A percentile compares a stretch with the other conserved stretches of the same genome.
These are phyloP conservation scores for Leptopilina clavipes DNA, from an alignment of 1,140 invertebrate genomes.

Conservation along the genomic window DNA sequence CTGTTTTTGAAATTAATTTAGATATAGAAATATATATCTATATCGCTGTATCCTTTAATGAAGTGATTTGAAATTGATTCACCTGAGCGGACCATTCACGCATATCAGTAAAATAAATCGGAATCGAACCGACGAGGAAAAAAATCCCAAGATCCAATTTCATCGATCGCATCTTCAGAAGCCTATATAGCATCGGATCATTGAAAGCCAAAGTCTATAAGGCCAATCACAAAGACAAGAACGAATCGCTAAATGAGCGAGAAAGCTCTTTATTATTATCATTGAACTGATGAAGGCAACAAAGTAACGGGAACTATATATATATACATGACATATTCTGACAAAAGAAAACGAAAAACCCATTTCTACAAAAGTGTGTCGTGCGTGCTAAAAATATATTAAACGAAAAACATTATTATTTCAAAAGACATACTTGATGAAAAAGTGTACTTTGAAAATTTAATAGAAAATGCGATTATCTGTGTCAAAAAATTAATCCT, in stretches of 20 bases:
- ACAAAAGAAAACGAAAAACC: no score
- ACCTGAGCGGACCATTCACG: conserved; percentile 6
- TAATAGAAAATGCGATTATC: no score
- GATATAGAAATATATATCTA: neutral
- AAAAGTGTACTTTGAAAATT: no score
- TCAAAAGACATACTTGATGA: no score
- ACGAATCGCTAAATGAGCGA: conserved; percentile 15
- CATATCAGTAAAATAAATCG: conserved; percentile 15
- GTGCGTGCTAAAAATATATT: no score
- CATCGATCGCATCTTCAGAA: conserved; percentile 29
- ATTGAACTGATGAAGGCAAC: neutral
- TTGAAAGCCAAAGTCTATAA: neutral
- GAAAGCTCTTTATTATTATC: conserved; percentile 31
- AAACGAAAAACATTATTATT: no score
- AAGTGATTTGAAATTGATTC: neutral
- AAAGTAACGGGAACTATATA: no score
- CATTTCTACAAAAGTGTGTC: no score
- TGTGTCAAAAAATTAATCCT: no score
- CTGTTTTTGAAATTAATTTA: neutral
- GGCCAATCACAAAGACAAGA: conserved; percentile 9
- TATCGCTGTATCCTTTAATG: neutral
- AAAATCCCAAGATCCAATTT: conserved; percentile 31
- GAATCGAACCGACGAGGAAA: neutral
- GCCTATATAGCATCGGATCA: neutral
- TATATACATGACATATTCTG: no score